Percentiles rank a stretch among this genome's conserved stretches.
Evolutionary conservation across 2,113 vertebrate species (phyloP).

Genomic region (Otus sunia): DNA sequence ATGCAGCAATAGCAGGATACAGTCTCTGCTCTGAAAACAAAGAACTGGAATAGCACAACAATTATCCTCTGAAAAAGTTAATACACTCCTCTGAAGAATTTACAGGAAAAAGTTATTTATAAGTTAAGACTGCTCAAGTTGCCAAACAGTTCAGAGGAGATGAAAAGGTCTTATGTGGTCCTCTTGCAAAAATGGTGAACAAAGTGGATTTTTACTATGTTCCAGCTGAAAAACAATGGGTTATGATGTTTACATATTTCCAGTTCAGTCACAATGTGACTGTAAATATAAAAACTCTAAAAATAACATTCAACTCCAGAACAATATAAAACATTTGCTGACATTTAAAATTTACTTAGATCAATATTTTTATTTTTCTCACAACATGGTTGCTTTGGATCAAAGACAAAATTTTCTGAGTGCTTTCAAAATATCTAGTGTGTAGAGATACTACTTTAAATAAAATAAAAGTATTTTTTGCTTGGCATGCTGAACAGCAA

Average conservation of each 20-base stretch:
- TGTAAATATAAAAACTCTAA: neutral
- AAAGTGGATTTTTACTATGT: neutral
- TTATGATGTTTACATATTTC: neutral
- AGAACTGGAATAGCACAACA: neutral
- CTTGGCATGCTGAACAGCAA: neutral
- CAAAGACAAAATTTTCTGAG: neutral
- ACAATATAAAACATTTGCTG: neutral
- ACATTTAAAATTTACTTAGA: neutral
- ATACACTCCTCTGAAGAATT: neutral
- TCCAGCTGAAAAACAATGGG: neutral
- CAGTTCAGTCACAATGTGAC: neutral
- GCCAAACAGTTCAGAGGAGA: neutral
- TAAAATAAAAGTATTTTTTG: neutral
- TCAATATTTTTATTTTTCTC: neutral
- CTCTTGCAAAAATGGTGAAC: neutral
- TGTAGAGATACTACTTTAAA: neutral
- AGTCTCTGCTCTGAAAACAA: neutral
- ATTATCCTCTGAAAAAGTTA: neutral
- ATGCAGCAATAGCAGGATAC: neutral
- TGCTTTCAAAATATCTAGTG: neutral
- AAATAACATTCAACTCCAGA: neutral
- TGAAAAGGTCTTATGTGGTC: neutral
- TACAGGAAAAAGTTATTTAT: neutral
- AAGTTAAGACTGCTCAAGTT: neutral
- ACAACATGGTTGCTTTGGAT: neutral